Evolutionary conservation across 2,888 invertebrate species (phyloP), one percentile per base, ranked within the genome.

Genomic region (Metopia argyrocephala): DNA sequence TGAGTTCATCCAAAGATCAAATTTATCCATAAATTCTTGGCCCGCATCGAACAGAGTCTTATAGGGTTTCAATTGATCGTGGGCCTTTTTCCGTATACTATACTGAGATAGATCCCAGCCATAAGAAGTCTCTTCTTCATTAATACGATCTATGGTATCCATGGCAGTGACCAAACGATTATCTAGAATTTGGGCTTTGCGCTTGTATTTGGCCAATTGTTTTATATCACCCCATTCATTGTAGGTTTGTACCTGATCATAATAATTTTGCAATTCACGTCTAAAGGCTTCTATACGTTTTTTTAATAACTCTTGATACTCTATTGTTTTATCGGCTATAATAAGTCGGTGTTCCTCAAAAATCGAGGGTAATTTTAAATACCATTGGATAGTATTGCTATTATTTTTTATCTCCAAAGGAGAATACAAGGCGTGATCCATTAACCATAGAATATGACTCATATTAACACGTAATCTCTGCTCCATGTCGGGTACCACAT

Each of bases 11-110:
- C 98, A 98, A 3, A 92, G 91, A 84, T 95, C 93, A 89, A 95
- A 92, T 89, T 96, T 97, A 59, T 93, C 93, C 82, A 96, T 91
- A 88, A 97, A 98, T 69, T 97, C 96, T 78, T 94, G 94, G 0
- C 96, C 94, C n/a, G 95, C 95, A 87, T 98, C 97, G 87, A 96
- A 98, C 0, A 98, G 92, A 86, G 94, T 94, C 88, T 97, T 96
- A 87, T 93, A 98, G 0, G 98, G 98, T 27, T 93, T 92, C 52
- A 98, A 91, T 87, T 93, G 95, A 85, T 97, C 97, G 82, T 95
- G 94, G 0, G 94, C 91, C 86, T 93, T 91, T 89, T 96, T 96
- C 80, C 98, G 92, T 82, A 95, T 92, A 0, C 97, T 97, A 91
- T 98, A 98, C 85, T 95, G 94, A 0, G 98, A 96, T 7, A 94